Percentiles rank a stretch among this genome's conserved stretches.
phyloP scores from a whole-genome alignment of 1,140 invertebrate species.

The Heliconius melpomene region DNA sequence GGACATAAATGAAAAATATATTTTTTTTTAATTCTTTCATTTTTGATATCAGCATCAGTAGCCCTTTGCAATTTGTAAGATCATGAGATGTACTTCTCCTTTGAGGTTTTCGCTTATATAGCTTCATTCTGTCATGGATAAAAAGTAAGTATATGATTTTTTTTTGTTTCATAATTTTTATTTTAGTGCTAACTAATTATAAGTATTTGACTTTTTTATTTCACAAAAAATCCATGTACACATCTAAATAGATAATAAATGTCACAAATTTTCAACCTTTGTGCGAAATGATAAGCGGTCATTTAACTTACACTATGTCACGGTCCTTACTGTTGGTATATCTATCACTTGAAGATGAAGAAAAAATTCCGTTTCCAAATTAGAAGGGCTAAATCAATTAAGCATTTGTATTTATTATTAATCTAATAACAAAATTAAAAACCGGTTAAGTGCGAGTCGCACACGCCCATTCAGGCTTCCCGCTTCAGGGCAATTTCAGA shows the following conservation, averaged over 20 bases:
- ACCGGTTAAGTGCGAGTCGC: no score
- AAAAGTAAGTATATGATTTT: no score
- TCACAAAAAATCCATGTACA: not conserved
- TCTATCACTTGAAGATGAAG: not conserved
- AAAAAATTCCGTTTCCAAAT: not conserved
- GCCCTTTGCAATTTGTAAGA: no score
- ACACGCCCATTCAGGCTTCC: no score
- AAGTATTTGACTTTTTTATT: not conserved
- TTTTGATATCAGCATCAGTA: no score
- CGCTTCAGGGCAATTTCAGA: no score
- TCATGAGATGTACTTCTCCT: no score
- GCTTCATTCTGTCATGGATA: no score
- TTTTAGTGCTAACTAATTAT: not conserved
- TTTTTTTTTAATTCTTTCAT: no score
- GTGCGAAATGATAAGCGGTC: conserved; percentile 28
- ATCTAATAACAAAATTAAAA: not conserved
- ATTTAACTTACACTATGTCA: conserved; percentile 17
- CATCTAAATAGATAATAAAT: not conserved
- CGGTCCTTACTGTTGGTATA: not conserved
- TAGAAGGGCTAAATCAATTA: not conserved
- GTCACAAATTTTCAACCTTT: conserved; percentile 12
- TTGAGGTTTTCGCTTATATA: no score
- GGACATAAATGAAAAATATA: no score
- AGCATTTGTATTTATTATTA: not conserved
- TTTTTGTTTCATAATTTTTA: no score